Evolutionary conservation across 1,140 invertebrate genomes (phyloP).

Genomic region (Myzus persicae): DNA sequence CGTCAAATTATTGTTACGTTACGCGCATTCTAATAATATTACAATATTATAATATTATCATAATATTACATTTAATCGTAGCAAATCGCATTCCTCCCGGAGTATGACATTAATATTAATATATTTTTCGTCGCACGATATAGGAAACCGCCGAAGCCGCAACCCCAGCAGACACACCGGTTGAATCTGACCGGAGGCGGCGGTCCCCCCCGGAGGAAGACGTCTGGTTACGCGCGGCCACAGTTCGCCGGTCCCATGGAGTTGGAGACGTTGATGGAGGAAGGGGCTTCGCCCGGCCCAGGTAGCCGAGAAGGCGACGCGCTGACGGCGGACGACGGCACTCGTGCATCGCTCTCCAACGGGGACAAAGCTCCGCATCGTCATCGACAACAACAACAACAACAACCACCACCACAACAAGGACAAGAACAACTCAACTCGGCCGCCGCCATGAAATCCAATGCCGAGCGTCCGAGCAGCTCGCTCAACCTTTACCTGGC

Average conservation of each 20-base stretch:
- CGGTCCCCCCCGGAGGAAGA: conserved; percentile 27
- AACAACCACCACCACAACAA: no score
- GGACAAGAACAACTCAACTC: neutral
- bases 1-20: neutral
- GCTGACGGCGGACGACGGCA: neutral
- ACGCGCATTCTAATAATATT: no score
- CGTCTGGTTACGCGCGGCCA: conserved; percentile 33
- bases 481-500: conserved; percentile 50
- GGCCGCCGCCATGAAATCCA: neutral
- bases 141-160: conserved; percentile 30
- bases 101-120: neutral
- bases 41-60: no score
- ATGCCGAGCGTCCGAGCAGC: neutral
- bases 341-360: conserved; percentile 38
- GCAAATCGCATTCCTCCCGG: neutral
- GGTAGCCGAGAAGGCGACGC: conserved; percentile 4
- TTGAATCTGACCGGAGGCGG: conserved; percentile 10
- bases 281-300: conserved; percentile 35
- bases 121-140: neutral
- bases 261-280: conserved; percentile 53
- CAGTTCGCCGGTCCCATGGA: conserved; percentile 50
- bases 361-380: conserved; percentile 15
- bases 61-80: neutral
- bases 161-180: conserved; percentile 23
- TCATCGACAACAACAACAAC: neutral